phyloP scores from a whole-genome alignment of 2,888 invertebrate species.

The Abscondita cerata region DNA sequence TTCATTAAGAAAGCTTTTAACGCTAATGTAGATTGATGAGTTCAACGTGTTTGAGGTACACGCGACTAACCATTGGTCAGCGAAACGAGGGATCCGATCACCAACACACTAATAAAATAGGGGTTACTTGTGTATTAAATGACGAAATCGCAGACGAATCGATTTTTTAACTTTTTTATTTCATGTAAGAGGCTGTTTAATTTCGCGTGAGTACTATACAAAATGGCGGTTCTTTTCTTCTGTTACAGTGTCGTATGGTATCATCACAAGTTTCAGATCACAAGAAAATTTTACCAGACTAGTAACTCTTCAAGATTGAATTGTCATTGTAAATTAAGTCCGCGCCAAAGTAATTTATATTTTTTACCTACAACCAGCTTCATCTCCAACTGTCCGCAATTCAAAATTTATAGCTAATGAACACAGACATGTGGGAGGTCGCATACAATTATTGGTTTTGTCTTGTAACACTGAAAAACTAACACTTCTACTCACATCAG shows the following conservation, averaged over 20 bases:
- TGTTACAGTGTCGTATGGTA: no score
- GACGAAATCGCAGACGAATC: constrained; percentile 36
- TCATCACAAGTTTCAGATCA: no score
- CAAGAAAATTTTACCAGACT: no score
- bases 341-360: background rate
- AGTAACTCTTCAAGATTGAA: no score
- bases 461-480: background rate
- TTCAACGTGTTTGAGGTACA: constrained; percentile 47
- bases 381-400: constrained; percentile 18
- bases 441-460: background rate
- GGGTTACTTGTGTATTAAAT: constrained; percentile 38
- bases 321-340: no score
- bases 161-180: background rate
- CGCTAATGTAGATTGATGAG: constrained; percentile 59
- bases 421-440: constrained; percentile 33
- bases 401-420: constrained; percentile 37
- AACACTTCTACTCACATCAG: background rate
- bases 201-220: no score
- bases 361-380: constrained; percentile 19
- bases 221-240: no score
- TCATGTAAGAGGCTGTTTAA: no score
- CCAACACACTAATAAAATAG: constrained; percentile 28
- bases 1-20: constrained; percentile 60
- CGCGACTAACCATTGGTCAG: constrained; percentile 48
- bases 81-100: constrained; percentile 16